These are phyloP conservation scores for Azemiops feae DNA, from an alignment of 2,113 vertebrate species.

Conservation along the genomic window DNA sequence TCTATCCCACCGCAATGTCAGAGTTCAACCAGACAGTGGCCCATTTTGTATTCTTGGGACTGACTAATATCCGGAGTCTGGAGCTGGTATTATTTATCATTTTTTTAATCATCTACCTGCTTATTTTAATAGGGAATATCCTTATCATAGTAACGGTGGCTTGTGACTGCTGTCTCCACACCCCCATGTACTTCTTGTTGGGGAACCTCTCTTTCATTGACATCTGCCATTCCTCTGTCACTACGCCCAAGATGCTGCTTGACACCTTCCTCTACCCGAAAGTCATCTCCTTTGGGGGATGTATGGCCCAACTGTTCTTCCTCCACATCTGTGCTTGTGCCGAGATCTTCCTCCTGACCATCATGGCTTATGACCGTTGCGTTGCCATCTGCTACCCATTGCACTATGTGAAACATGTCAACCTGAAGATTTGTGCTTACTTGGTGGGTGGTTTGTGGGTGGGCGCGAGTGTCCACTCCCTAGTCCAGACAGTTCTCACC, in stretches of 20 bases:
- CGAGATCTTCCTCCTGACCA: constrained; percentile 66
- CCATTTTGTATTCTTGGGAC: constrained; percentile 62
- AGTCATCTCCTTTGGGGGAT: constrained; percentile 58
- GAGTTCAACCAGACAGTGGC: constrained; percentile 35
- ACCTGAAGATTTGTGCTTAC: constrained; percentile 37
- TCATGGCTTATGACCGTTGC: constrained; percentile 67
- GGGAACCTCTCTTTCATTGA: constrained; percentile 67
- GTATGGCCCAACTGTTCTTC: constrained; percentile 66
- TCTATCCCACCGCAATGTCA: not conserved
- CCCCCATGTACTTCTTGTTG: constrained; percentile 70
- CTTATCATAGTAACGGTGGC: constrained; percentile 46
- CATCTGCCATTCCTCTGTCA: constrained; percentile 64
- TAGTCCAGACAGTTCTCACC: constrained; percentile 59
- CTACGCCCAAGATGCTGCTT: constrained; percentile 63
- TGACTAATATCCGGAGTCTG: constrained; percentile 47
- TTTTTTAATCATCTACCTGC: constrained; percentile 50
- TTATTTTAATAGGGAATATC: constrained; percentile 57
- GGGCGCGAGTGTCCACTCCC: constrained; percentile 55
- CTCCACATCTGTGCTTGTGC: constrained; percentile 64
- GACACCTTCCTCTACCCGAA: constrained; percentile 51
- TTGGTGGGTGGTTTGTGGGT: constrained; percentile 55
- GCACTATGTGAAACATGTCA: constrained; percentile 56
- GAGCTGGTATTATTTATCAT: constrained; percentile 37
- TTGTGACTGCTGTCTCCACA: constrained; percentile 42
- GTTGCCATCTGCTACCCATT: constrained; percentile 62